Base-by-base conservation (phyloP, 1,140 invertebrate species). In the Drosophila rhopaloa region DNA sequence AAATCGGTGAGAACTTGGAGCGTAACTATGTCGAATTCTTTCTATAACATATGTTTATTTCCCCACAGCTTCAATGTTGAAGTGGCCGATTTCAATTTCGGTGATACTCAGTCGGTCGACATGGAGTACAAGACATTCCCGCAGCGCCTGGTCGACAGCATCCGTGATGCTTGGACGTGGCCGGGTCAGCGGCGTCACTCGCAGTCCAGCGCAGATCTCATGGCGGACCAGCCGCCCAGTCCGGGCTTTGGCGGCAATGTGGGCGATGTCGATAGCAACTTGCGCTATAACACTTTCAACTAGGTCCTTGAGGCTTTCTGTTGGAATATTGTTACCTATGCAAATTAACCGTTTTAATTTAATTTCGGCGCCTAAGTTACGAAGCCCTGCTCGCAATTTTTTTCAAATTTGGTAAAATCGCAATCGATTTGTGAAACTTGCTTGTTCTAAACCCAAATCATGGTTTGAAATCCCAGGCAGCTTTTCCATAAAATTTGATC, bases 51-150 rank as follows among this genome's bases (percentile, higher is more conserved):
- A 10, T 19, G 32, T 4, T 53, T 4, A 5, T 16, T 19, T 19
- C 10, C 4, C 10, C 4, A 47, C 86, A 96, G 96, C 76, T 96
- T 96, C 79, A 95, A 94, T 2, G 94, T 97, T 14, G 97, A 98
- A 93, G 96, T 97, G 3, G 97, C 97, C 0, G 96, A 97, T 90
- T 97, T 98, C 83, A 96, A 98, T 92, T 98, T 97, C 91, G 96
- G 96, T 1, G 95, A 96, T 75, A 93, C 92, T 27, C 94, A 94
- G 91, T 94, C 93, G 38, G 94, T 95, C 9, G 96, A 97, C 65
- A 94, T 97, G 91, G 96, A 97, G 72, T 97, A 97, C 81, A 97
- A 97, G 93, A 97, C 96, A 24, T 97, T 98, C 84, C 93, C 94
- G 5, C 96, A 97, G 81, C 93, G 97, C 46, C 93, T 97, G 3